Evolutionary conservation across 2,113 vertebrate species (phyloP).

Genomic region (Tauraco erythrolophus): DNA sequence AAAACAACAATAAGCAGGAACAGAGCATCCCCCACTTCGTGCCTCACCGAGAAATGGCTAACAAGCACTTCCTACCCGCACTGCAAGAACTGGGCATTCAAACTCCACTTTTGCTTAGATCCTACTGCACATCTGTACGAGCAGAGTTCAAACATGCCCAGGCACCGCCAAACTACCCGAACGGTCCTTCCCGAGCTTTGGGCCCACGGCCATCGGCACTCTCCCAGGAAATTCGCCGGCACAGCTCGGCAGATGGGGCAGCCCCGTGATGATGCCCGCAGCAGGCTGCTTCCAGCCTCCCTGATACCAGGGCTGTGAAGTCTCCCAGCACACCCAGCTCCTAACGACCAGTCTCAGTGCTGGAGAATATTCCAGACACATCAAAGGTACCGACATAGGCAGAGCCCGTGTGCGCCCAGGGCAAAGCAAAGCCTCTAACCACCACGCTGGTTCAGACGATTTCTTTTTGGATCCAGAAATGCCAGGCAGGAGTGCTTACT

Average conservation of each 20-base stretch:
- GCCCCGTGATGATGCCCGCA: neutral
- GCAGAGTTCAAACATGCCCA: neutral
- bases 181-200: neutral
- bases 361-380: neutral
- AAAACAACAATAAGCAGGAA: neutral
- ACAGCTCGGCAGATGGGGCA: neutral
- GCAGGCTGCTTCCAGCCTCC: neutral
- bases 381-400: neutral
- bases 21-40: neutral
- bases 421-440: neutral
- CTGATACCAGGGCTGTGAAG: too few relatives aligned
- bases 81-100: fast-evolving
- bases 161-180: neutral
- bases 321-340: fast-evolving
- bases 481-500: neutral
- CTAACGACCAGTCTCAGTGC: fast-evolving
- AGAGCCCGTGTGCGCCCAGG: neutral
- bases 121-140: neutral
- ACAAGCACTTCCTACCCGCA: neutral
- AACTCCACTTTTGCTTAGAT: neutral
- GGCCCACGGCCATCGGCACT: too few relatives aligned
- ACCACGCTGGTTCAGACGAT: neutral
- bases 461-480: neutral
- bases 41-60: neutral
- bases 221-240: neutral